Base-by-base conservation (phyloP, 23 tunicate genomes). In the Aplidium turbinatum region DNA sequence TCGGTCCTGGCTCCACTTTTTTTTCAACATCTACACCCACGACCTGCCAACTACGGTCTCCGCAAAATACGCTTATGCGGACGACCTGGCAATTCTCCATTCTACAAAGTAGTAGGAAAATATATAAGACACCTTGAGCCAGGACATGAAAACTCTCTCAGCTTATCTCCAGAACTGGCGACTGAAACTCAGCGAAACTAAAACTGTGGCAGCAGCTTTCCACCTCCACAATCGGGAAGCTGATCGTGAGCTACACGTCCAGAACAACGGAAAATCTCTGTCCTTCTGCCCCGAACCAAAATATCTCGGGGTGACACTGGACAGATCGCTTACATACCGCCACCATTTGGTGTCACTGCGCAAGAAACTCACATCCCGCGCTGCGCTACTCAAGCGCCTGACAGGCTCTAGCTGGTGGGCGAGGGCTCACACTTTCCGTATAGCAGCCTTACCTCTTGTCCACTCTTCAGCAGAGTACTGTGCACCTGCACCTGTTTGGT, bases 401-500 rank as follows among this genome's bases (percentile, higher is more conserved):
- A 7, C 73, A 16, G 73, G 30, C 35, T 35, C 73, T 19, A 36
- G 27, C 52, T 66, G 53, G 55, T 51, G 53, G 16, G 73, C 73
- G 22, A 3, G 27, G 13, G 51, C 50, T 28, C 5, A 24, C 7
- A 33, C 13, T 28, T 22, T 66, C 28, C 50, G 73, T 28, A 66
- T 52, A 34, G 25, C 73, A 66, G 26, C 73, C 23, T 22, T 38
- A 5, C 29, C 54, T 16, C 23, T 35, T n/a, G 27, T 36, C 19
- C 27, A 35, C 7, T 36, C 27, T 36, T 9, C 52, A 4, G 73
- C 55, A 35, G 73, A 66, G 52, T 66, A 36, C 29, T 38, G 73
- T 38, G 73, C 52, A 27, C n/a, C n/a, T n/a, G n/a, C n/a, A n/a
- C 73, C 73, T 36, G 53, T 38, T 19, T 66, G 73, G 73, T 36